Evolutionary conservation across 2,113 vertebrate genomes (phyloP), one percentile per base, ranked within the genome.

Genomic region (Hippocampus comes): DNA sequence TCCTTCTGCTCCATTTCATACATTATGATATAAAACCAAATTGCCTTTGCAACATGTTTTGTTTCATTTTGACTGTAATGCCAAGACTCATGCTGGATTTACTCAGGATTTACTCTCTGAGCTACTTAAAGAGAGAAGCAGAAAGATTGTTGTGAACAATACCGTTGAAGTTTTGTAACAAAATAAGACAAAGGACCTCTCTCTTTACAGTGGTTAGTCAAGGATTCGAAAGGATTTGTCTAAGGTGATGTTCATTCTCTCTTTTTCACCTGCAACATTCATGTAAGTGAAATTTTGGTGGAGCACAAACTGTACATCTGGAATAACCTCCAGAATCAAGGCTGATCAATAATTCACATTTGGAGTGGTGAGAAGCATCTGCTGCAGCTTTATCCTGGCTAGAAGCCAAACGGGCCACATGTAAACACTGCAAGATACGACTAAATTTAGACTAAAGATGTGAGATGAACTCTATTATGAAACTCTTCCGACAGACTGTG

Each of bases 271-370:
- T 48, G n/a, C 64, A 48, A 66, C 42, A 25, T 66, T 48, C 63
- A 46, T 46, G 41, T 23, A 25, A 17, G 43, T 48, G 5, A 46
- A 17, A 15, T 48, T 66, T 25, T 25, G 7, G 43, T 27, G 6
- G 64, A 48, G 23, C 42, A 25, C 14, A 27, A 41, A 9, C 14
- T 25, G 41, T 65, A 43, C 41, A 41, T 43, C 41, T 65, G 11
- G 38, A 43, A 66, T 25, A 27, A 25, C 42, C 48, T 63, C 34
- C 65, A 63, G 64, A 81, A 65, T 75, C 38, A 71, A 53, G 80
- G 56, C 68, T 23, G 63, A 73, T 85, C 77, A 84, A 83, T 90
- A 20, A 82, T 85, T 84, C 69, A 86, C 65, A 41, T 30, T 38
- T 67, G 41, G 63, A 74, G 67, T 68, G 75, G 49, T 78, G 83